Evolutionary conservation across 1,140 invertebrate species (phyloP).

Genomic region (Bombus sylvicola): DNA sequence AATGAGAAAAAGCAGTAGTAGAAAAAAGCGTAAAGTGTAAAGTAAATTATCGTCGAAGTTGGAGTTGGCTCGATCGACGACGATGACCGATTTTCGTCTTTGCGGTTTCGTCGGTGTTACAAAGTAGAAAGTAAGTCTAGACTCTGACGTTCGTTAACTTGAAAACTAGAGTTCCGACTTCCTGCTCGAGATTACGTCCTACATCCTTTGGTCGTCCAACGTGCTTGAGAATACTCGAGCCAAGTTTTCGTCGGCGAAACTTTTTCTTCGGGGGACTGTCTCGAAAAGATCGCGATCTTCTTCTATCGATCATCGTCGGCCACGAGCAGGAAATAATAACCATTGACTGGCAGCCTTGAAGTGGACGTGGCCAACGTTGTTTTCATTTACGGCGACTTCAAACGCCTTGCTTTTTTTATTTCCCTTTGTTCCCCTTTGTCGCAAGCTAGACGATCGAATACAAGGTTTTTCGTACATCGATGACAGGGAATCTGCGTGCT

Average conservation of each 20-base stretch:
- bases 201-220: conserved; percentile 25
- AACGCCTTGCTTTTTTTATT: background rate
- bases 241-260: conserved; percentile 58
- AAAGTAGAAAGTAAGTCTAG: conserved; percentile 42
- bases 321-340: no score
- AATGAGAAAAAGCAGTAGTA: no score
- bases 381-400: background rate
- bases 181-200: conserved; percentile 31
- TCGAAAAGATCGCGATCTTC: background rate
- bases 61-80: background rate
- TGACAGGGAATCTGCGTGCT: background rate
- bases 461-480: background rate
- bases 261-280: conserved; percentile 33
- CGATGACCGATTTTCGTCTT: conserved; percentile 14
- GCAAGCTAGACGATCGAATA: background rate
- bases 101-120: background rate
- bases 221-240: conserved; percentile 42
- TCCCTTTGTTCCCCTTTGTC: background rate
- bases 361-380: no score
- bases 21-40: background rate
- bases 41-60: background rate
- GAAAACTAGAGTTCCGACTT: conserved; percentile 41
- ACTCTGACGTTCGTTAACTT: conserved; percentile 40
- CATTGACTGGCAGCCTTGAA: no score
- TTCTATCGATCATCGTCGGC: background rate